A percentile compares a stretch with the other conserved stretches of the same genome.
Evolutionary conservation across 2,797 vertebrate genomes (phyloP).

Genomic region (Eulemur coronatus): DNA sequence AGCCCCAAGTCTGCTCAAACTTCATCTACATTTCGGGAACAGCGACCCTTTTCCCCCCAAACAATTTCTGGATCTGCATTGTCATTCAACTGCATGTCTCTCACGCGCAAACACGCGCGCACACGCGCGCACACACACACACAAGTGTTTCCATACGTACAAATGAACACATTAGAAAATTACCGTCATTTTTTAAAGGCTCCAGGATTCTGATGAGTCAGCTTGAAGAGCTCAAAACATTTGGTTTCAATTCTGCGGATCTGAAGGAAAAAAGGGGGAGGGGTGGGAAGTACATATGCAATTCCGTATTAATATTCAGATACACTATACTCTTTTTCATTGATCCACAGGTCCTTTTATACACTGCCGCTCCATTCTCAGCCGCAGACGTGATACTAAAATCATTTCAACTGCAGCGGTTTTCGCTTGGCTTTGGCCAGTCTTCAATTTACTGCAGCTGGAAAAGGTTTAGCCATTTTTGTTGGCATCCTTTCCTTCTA

Average conservation of each 20-base stretch:
- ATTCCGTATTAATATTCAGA: slow-evolving; percentile 53
- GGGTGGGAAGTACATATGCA: neutral
- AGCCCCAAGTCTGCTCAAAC: slow-evolving; percentile 16
- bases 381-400: slow-evolving; percentile 51
- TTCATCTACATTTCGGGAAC: neutral
- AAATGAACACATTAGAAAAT: slow-evolving; percentile 48
- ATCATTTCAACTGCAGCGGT: slow-evolving; percentile 46
- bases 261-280: neutral
- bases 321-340: slow-evolving; percentile 36
- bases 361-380: slow-evolving; percentile 44
- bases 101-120: slow-evolving; percentile 14
- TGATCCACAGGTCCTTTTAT: slow-evolving; percentile 68
- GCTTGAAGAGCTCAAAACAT: slow-evolving; percentile 45
- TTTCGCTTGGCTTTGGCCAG: slow-evolving; percentile 5
- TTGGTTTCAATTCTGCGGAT: neutral
- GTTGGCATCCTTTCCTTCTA: slow-evolving; percentile 45
- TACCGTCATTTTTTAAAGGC: neutral
- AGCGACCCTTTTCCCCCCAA: neutral
- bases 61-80: slow-evolving; percentile 39
- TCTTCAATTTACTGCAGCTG: slow-evolving; percentile 60
- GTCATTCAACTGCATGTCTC: slow-evolving; percentile 61
- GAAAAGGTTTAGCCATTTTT: slow-evolving; percentile 73
- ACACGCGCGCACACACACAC: neutral
- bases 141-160: neutral
- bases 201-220: slow-evolving; percentile 55